Conservation (phyloP, 2,888 invertebrate genomes). For the Dioctria rufipes region DNA sequence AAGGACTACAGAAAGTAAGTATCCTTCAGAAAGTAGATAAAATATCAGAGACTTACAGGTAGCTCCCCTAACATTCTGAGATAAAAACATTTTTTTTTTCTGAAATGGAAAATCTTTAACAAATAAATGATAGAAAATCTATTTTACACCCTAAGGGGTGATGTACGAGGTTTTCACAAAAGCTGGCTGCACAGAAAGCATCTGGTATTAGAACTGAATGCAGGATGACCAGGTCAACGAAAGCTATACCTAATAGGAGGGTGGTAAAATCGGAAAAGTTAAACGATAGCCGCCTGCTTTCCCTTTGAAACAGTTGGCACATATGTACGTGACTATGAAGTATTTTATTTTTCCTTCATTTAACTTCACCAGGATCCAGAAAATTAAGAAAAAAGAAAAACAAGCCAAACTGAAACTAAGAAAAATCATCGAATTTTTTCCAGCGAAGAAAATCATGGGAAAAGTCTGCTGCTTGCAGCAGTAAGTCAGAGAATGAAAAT, state of each 20-base stretch:
- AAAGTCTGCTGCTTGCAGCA: not conserved
- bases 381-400: conserved; percentile 12
- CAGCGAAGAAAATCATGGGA: not conserved
- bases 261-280: not conserved
- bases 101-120: conserved; percentile 30
- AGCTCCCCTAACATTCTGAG: not conserved
- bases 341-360: conserved; percentile 6
- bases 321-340: conserved; percentile 34
- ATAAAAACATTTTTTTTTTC: conserved; percentile 1
- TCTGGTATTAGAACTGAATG: not conserved
- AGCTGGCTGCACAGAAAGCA: not conserved
- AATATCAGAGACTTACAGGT: conserved; percentile 1
- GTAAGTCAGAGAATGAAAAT: too few relatives aligned
- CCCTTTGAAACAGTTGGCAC: conserved; percentile 2
- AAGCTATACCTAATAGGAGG: not conserved
- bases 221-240: conserved; percentile 2
- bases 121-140: conserved; percentile 29
- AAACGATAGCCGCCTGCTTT: not conserved
- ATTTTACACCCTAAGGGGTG: not conserved
- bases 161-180: not conserved
- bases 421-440: conserved; percentile 20
- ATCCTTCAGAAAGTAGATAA: not conserved
- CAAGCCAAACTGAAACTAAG: conserved; percentile 10
- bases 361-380: not conserved
- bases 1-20: not conserved